These are phyloP conservation scores for Gibbula magus DNA, from an alignment of 2,888 invertebrate species.

Conservation along the genomic window DNA sequence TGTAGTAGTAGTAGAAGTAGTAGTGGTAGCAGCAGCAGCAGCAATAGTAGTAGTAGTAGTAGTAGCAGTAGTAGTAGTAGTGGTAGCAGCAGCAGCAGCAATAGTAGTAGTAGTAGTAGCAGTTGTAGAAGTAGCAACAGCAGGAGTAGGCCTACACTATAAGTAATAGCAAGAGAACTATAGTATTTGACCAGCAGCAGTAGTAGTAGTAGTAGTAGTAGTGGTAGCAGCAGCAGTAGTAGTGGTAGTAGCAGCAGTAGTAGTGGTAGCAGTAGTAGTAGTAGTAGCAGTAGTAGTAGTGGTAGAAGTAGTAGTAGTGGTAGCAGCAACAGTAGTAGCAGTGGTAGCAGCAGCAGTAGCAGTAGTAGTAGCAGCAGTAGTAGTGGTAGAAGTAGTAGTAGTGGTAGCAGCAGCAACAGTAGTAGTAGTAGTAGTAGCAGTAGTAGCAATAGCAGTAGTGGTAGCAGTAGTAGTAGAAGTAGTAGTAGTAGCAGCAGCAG, in stretches of 20 bases:
- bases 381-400: constrained; percentile 25
- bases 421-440: constrained; percentile 25
- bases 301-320: neutral
- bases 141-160: neutral
- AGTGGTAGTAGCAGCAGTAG: neutral
- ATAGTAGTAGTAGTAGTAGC: neutral
- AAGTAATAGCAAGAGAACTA: neutral
- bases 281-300: neutral
- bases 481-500: neutral
- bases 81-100: constrained; percentile 20
- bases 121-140: neutral
- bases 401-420: constrained; percentile 21
- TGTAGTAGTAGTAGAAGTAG: neutral
- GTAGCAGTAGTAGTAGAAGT: neutral
- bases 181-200: too few species aligned
- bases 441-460: neutral
- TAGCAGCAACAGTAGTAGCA: neutral
- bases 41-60: constrained; percentile 25
- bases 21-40: constrained; percentile 1
- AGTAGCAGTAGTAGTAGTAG: constrained; percentile 29
- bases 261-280: constrained; percentile 3
- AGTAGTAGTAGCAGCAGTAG: constrained; percentile 1
- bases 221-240: neutral
- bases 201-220: neutral
- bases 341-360: neutral